A percentile compares a stretch with the other conserved stretches of the same genome.
phyloP scores from a whole-genome alignment of 2,113 vertebrate species.

The Saguinus midas region DNA sequence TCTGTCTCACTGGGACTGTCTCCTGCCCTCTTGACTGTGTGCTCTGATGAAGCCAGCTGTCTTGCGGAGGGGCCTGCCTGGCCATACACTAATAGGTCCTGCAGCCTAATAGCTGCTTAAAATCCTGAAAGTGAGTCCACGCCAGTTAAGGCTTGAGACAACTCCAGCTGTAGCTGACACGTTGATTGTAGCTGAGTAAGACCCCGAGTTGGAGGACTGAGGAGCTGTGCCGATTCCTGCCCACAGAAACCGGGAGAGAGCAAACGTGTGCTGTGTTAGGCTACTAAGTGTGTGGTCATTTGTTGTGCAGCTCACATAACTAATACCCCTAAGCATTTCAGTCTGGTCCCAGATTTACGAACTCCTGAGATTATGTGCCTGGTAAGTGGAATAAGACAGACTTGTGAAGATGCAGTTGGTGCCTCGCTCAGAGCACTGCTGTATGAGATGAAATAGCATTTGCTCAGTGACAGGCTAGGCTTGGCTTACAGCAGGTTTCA shows the following conservation, averaged over 20 bases:
- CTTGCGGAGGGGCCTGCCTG: fast-evolving
- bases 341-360: too few species aligned
- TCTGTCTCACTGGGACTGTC: neutral
- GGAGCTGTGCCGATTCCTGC: neutral
- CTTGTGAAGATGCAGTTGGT: neutral
- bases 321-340: neutral
- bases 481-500: neutral
- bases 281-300: neutral
- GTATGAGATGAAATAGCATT: neutral
- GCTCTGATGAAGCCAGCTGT: too few species aligned
- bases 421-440: neutral
- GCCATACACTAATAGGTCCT: neutral
- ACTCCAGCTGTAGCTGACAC: neutral
- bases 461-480: neutral
- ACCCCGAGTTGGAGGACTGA: neutral
- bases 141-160: too few species aligned
- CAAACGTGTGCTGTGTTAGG: too few species aligned
- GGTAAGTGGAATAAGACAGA: neutral
- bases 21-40: neutral
- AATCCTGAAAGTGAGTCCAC: neutral
- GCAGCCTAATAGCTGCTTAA: too few species aligned
- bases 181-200: neutral
- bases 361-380: neutral
- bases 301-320: neutral
- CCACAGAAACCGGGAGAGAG: fast-evolving